Base-by-base conservation (phyloP, 1,140 invertebrate genomes). In the Paralvinella palmiformis region DNA sequence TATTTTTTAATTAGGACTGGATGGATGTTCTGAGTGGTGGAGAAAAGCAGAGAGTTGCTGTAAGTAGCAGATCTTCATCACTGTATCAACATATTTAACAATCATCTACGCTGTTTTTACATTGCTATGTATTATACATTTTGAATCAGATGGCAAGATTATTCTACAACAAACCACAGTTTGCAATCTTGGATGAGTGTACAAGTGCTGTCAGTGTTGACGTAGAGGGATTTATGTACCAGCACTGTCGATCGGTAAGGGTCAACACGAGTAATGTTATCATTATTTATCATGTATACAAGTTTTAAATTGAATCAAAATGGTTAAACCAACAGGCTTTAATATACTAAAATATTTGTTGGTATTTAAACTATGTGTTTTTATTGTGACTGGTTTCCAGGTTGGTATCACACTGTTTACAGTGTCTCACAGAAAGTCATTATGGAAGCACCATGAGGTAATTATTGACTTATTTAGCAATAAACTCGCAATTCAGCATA, bases 151-250 rank as follows among this genome's bases (percentile, higher is more conserved):
- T 97, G 95, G 94, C 95, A 50, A 84, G 95, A 48, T 83, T 98
- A 37, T 96, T 99, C 79, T 99, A 99, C 81, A 94, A 98, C 77
- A 86, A 88, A 71, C 96, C 96, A 13, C 94, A 98, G 81, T 99
- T 98, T 83, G 96, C 96, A 31, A 98, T 98, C 74, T 80, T 99
- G 63, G 96, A 99, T 77, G 96, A 99, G 81, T 99, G 96, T 75
- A 99, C 96, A 0, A 95, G 92, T 79, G 94, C 95, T 3, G 95
- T 98, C 0, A 96, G 92, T 67, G 91, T 98, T 0, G 96, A 98
- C 79, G 95, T 98, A 0, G 96, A 98, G 79, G 94, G 93, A 62
- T 89, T 88, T 52, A 98, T 99, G 91, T 98, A 99, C 74, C 87
- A 89, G 66, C 92, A 96, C 77, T 96, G 94, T 72, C 85, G 88